Conservation (phyloP, 1,140 invertebrate species). For the Formica selysi region DNA sequence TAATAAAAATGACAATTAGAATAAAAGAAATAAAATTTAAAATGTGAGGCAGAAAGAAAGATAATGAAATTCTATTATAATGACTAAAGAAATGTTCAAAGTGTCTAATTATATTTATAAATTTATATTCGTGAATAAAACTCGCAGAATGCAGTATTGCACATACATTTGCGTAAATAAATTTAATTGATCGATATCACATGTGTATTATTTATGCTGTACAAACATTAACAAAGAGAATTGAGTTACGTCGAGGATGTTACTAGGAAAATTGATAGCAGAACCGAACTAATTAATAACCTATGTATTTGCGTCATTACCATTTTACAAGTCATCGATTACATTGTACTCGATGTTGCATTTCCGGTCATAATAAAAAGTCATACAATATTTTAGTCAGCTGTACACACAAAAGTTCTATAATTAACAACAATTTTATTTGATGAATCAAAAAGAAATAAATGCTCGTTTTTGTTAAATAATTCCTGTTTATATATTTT, state of each 20-base stretch:
- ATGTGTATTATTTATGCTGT: not conserved
- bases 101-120: conserved; percentile 12
- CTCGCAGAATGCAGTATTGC: not conserved
- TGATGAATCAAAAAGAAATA: not conserved
- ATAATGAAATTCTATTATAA: too few relatives aligned
- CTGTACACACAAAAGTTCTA: not conserved
- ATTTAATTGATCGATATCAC: conserved; percentile 1
- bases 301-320: conserved; percentile 34
- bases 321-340: conserved; percentile 38
- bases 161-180: conserved; percentile 12
- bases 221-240: conserved; percentile 47
- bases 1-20: not conserved
- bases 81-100: not conserved
- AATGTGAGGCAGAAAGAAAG: not conserved
- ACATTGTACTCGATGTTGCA: not conserved
- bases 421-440: conserved; percentile 5
- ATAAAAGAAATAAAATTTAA: not conserved
- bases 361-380: conserved; percentile 34
- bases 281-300: conserved; percentile 43
- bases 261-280: conserved; percentile 32
- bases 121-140: not conserved
- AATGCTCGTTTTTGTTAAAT: not conserved
- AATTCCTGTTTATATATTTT: not conserved
- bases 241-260: conserved; percentile 13
- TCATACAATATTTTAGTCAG: conserved; percentile 22